Percentiles rank a stretch among this genome's conserved stretches.
These are phyloP conservation scores for Percina caprodes DNA, from an alignment of 2,113 vertebrate species.

Conservation along the genomic window DNA sequence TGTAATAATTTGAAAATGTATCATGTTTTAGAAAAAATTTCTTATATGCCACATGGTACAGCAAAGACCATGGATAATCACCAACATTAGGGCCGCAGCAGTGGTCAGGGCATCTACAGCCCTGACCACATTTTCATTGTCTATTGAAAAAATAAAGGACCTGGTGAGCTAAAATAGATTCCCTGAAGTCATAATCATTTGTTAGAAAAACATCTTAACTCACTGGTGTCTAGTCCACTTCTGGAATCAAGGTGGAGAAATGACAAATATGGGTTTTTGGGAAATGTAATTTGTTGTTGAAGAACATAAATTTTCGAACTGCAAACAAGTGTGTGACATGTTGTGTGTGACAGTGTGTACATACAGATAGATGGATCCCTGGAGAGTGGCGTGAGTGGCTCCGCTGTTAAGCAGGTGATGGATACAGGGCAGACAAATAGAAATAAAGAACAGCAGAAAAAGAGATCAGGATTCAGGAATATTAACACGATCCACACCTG, in stretches of 20 bases:
- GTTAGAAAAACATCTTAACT: background rate
- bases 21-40: background rate
- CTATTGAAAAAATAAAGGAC: background rate
- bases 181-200: background rate
- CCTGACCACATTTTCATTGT: background rate
- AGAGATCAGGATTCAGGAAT: background rate
- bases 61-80: background rate
- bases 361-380: conserved; percentile 88
- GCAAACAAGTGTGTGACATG: background rate
- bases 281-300: too few relatives aligned
- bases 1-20: background rate
- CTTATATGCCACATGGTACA: background rate
- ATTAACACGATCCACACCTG: conserved; percentile 6
- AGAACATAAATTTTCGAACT: too few relatives aligned
- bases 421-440: background rate
- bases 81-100: too few relatives aligned
- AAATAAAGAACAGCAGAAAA: conserved; percentile 12
- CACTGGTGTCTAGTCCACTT: background rate
- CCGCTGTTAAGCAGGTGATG: conserved; percentile 75
- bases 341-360: conserved; percentile 67
- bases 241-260: background rate
- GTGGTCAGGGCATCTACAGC: too few relatives aligned
- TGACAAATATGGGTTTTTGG: too few relatives aligned
- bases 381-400: conserved; percentile 85
- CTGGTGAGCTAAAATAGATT: background rate